Conservation (phyloP, 2,888 invertebrate species). For the Athripsodes cinereus region DNA sequence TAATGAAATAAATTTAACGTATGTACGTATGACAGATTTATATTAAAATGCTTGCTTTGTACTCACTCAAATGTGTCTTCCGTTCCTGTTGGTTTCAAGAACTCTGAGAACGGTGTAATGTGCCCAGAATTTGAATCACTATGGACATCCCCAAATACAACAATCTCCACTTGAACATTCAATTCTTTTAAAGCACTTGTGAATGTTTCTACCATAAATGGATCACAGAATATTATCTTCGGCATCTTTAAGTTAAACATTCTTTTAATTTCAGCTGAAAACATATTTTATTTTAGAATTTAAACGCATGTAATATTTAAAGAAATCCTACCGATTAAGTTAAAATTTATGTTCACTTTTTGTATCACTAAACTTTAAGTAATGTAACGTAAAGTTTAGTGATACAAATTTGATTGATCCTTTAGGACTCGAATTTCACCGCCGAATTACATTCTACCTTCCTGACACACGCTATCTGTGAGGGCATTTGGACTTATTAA, state of each 20-base stretch:
- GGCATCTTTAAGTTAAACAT: conserved; percentile 31
- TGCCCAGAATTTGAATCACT: background rate
- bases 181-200: background rate
- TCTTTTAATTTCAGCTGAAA: conserved; percentile 30
- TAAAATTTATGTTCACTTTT: too few species aligned
- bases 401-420: too few species aligned
- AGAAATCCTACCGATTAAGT: too few species aligned
- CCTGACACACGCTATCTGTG: too few species aligned
- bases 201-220: conserved; percentile 11
- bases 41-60: background rate
- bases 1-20: background rate
- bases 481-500: too few species aligned
- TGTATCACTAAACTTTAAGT: too few species aligned
- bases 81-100: conserved; percentile 17
- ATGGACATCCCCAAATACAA: background rate
- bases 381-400: too few species aligned
- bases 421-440: too few species aligned
- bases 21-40: too few species aligned
- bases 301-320: too few species aligned
- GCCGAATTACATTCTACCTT: too few species aligned
- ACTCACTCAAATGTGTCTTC: conserved; percentile 22
- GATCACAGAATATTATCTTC: conserved; percentile 31
- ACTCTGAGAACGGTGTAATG: conserved; percentile 16
- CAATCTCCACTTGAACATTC: background rate
- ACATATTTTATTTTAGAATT: too few species aligned